phyloP scores from a whole-genome alignment of 2,113 vertebrate genomes.

The Pterocles orientalis region DNA sequence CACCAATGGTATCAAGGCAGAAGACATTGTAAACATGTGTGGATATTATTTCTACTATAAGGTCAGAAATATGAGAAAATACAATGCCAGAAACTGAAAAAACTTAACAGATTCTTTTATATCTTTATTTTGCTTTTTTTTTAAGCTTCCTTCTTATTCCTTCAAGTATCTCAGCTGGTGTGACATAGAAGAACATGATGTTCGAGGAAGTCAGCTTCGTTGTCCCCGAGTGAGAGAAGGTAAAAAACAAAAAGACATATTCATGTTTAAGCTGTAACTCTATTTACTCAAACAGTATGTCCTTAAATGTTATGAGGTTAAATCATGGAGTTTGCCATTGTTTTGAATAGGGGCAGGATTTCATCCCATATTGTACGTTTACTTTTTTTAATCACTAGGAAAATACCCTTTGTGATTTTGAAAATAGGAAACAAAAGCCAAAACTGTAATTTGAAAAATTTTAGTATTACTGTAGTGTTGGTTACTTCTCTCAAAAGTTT shows the following conservation, averaged over 20 bases:
- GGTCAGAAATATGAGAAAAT: background rate
- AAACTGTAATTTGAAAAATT: background rate
- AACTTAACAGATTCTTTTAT: background rate
- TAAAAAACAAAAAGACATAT: constrained; percentile 46
- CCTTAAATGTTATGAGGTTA: background rate
- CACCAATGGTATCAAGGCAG: background rate
- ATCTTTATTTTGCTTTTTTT: background rate
- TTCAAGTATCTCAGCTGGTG: constrained; percentile 87
- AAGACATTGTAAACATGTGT: background rate
- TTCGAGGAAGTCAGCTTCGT: constrained; percentile 87
- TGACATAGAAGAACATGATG: constrained; percentile 81
- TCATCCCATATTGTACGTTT: background rate
- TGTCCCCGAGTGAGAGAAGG: constrained; percentile 93
- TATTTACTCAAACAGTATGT: background rate
- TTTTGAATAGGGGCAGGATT: background rate
- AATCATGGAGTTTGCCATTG: background rate
- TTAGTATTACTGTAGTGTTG: background rate
- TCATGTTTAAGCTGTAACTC: background rate
- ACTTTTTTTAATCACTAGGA: background rate
- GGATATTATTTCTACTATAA: background rate
- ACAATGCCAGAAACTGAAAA: background rate
- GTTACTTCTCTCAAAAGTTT: background rate
- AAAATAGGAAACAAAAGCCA: background rate
- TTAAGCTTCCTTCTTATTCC: constrained; percentile 87
- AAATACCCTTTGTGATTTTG: background rate